Conservation (phyloP, 2,797 vertebrate species). For the Chanos chanos region DNA sequence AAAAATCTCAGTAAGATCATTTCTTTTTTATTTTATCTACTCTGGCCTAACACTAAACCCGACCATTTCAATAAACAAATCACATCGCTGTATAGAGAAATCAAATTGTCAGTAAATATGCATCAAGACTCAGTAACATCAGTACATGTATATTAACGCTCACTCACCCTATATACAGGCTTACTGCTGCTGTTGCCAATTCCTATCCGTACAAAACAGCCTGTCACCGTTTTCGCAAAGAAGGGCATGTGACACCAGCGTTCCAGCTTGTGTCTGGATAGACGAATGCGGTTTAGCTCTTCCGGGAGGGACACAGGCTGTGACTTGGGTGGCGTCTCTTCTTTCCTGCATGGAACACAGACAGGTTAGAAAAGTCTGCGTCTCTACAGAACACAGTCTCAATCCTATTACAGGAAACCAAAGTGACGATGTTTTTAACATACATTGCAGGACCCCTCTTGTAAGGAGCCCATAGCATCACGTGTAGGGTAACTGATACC, state of each 20-base stretch:
- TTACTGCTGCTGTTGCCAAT: slow-evolving; percentile 99
- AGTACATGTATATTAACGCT: neutral
- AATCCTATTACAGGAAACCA: too few relatives aligned
- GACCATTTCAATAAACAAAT: neutral
- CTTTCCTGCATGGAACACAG: slow-evolving; percentile 71
- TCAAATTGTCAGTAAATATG: neutral
- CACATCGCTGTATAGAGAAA: neutral
- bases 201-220: slow-evolving; percentile 96
- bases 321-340: slow-evolving; percentile 92
- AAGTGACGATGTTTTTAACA: too few relatives aligned
- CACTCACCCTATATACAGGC: slow-evolving; percentile 91
- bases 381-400: too few relatives aligned
- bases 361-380: too few relatives aligned
- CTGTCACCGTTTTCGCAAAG: slow-evolving; percentile 94
- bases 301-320: slow-evolving; percentile 93
- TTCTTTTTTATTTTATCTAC: too few relatives aligned
- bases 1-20: too few relatives aligned
- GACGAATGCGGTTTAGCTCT: slow-evolving; percentile 89
- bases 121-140: neutral
- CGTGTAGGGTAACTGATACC: too few relatives aligned
- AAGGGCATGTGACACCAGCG: slow-evolving; percentile 99
- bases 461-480: too few relatives aligned
- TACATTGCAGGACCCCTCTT: too few relatives aligned
- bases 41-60: too few relatives aligned
- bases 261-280: slow-evolving; percentile 95